Evolutionary conservation across 1,140 invertebrate genomes (phyloP).

Genomic region (Ips nitidus): DNA sequence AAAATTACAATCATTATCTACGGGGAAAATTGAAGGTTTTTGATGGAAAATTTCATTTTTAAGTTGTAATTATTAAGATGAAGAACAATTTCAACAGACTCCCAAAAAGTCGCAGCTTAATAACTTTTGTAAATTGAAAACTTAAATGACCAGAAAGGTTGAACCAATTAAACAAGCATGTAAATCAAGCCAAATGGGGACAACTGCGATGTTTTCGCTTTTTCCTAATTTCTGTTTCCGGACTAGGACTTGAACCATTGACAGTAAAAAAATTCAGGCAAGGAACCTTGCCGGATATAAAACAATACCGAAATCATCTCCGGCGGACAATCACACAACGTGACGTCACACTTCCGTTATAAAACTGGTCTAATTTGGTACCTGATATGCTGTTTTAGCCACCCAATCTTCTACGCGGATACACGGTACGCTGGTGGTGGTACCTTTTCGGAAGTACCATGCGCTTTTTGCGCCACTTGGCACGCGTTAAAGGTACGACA

Average conservation of each 20-base stretch:
- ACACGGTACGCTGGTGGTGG: constrained; percentile 5
- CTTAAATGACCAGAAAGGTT: constrained; percentile 1
- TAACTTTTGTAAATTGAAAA: not conserved
- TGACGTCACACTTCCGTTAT: constrained; percentile 41
- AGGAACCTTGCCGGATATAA: constrained; percentile 35
- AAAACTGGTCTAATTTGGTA: constrained; percentile 11
- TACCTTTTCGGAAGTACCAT: constrained; percentile 6
- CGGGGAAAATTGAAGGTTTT: not conserved
- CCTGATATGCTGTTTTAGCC: constrained; percentile 8
- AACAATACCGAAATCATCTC: constrained; percentile 45
- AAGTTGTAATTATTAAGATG: not conserved
- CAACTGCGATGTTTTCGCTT: not conserved
- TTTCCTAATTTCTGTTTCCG: not conserved
- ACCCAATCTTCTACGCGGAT: constrained; percentile 2
- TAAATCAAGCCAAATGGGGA: not conserved
- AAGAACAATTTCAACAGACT: not conserved
- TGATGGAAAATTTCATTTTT: not conserved
- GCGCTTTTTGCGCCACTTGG: not conserved
- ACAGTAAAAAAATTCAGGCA: not conserved
- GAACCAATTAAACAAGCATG: constrained; percentile 7
- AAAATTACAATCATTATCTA: constrained; percentile 12
- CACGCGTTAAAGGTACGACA: too few species aligned
- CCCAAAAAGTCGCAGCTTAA: constrained; percentile 4
- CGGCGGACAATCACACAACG: constrained; percentile 45
- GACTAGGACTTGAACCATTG: not conserved